Conservation (phyloP, 2,113 vertebrate genomes). For the Bubalus kerabau region DNA sequence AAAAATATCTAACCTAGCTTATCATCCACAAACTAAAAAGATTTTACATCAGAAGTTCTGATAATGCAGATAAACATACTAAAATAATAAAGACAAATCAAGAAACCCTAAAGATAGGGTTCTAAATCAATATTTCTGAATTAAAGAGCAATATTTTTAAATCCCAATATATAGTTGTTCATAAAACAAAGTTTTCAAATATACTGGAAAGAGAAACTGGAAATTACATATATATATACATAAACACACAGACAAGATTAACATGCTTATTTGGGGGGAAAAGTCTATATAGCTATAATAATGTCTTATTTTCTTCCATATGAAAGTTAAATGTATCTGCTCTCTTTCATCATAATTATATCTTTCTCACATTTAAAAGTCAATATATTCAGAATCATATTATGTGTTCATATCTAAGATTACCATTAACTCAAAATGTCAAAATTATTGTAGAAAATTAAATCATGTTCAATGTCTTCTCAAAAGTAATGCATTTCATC, state of each 20-base stretch:
- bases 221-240: background rate
- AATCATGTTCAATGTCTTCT: background rate
- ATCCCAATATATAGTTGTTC: background rate
- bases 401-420: background rate
- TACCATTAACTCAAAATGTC: background rate
- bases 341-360: background rate
- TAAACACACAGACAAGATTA: background rate
- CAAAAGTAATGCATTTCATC: background rate
- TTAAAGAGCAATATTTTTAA: background rate
- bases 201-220: background rate
- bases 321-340: background rate
- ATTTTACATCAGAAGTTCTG: background rate
- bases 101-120: background rate
- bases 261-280: background rate
- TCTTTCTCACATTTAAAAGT: conserved; percentile 29
- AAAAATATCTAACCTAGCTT: background rate
- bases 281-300: background rate
- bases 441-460: conserved; percentile 26
- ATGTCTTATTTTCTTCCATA: background rate
- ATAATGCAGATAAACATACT: background rate
- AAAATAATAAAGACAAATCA: background rate
- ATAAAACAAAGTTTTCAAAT: background rate
- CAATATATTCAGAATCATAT: background rate
- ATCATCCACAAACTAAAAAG: background rate
- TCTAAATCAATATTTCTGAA: background rate